Evolutionary conservation across 2,113 vertebrate species (phyloP), one percentile per base, ranked within the genome.

Genomic region (Amphiprion percula): DNA sequence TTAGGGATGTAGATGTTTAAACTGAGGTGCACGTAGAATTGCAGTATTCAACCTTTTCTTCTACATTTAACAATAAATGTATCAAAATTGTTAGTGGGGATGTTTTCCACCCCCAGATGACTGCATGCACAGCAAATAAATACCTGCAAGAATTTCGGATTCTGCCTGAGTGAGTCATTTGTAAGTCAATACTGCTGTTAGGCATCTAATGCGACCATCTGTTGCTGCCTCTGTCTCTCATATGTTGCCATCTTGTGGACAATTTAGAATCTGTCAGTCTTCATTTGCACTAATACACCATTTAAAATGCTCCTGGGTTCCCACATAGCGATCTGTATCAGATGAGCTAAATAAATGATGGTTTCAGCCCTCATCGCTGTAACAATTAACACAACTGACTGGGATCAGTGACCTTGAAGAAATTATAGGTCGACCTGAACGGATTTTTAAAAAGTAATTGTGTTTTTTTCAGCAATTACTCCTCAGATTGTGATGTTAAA

Each of bases 181-280:
- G 33, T 74, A 68, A 69, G 65, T 77, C 70, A 73, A 49, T 74
- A 17, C 74, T 60, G 56, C 56, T 19, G 68, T 68, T 67, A 49
- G 50, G 61, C 55, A 30, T 70, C 59, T 77, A 67, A 81, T 60
- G n/a, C 2, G 44, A 60, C 79, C 87, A 89, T 85, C 86, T 93
- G 87, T 81, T 88, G 86, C 83, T 83, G 71, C 21, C 47, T 62
- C 75, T 74, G 68, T 65, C 56, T 64, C 63, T 77, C 73, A 47
- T n/a, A 60, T 83, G 88, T 87, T 83, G 87, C 92, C 92, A 88
- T 88, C 89, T 91, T 87, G 92, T 89, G 90, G 92, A 73, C 60
- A 62, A 74, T 74, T 80, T 71, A 33, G 73, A 82, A 84, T 58
- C 41, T 60, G 77, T 58, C 52, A 44, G 3, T 82, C 41, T 65